phyloP scores from a whole-genome alignment of 2,113 vertebrate species.

The Lipophrys pholis region DNA sequence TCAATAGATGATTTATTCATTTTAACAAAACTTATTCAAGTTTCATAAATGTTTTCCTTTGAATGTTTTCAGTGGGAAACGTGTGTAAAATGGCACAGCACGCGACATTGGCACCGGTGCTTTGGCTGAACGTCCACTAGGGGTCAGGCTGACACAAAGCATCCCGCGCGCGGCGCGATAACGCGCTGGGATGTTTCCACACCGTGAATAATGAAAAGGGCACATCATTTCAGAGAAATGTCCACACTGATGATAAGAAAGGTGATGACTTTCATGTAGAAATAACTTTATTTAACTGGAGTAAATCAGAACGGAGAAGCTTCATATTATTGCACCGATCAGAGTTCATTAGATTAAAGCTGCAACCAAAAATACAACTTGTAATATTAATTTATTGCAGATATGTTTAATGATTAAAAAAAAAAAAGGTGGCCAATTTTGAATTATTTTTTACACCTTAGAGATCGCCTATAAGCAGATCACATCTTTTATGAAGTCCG shows the following conservation, averaged over 20 bases:
- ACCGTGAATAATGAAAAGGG: constrained; percentile 2
- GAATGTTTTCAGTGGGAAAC: constrained; percentile 27
- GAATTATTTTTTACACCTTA: no score
- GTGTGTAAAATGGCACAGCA: not conserved
- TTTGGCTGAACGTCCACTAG: constrained; percentile 73
- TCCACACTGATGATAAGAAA: constrained; percentile 9
- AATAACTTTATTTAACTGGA: not conserved
- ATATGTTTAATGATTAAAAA: not conserved
- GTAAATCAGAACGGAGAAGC: not conserved
- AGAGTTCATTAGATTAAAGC: no score
- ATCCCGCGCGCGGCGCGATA: constrained; percentile 26
- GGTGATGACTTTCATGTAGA: not conserved
- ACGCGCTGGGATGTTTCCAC: not conserved
- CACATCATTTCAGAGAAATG: not conserved
- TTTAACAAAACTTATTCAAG: constrained; percentile 62
- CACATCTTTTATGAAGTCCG: not conserved
- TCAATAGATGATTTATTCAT: constrained; percentile 71
- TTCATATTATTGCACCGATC: not conserved
- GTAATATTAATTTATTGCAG: not conserved
- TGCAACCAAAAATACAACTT: not conserved
- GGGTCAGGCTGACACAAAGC: constrained; percentile 79
- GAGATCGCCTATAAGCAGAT: not conserved
- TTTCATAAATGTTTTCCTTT: constrained; percentile 61
- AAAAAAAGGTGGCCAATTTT: no score
- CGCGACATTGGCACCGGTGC: not conserved